A percentile compares a stretch with the other conserved stretches of the same genome.
phyloP scores from a whole-genome alignment of 2,888 invertebrate genomes.

The Leptinotarsa haldemani region DNA sequence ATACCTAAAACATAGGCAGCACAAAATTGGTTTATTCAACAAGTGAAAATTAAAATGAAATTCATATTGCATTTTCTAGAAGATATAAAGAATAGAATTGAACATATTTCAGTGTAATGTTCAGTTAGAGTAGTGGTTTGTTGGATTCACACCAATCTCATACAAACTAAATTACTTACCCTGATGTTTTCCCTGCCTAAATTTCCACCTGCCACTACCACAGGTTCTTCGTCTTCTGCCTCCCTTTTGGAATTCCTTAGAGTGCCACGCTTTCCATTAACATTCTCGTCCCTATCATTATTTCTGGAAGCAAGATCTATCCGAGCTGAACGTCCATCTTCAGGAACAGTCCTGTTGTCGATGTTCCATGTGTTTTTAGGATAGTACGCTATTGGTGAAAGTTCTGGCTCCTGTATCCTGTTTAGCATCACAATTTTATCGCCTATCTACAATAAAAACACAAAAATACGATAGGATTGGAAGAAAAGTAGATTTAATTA shows the following conservation, averaged over 20 bases:
- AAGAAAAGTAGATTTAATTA: too few relatives aligned
- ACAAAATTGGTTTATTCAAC: too few relatives aligned
- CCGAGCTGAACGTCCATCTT: slow-evolving; percentile 53
- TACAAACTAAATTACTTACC: slow-evolving; percentile 7
- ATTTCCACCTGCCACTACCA: slow-evolving; percentile 7
- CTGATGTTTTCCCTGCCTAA: slow-evolving; percentile 2
- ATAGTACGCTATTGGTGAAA: slow-evolving; percentile 70
- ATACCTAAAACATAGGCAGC: too few relatives aligned
- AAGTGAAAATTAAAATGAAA: too few relatives aligned
- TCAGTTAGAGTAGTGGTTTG: too few relatives aligned
- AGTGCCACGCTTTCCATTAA: slow-evolving; percentile 77
- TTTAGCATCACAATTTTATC: slow-evolving; percentile 83
- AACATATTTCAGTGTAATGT: too few relatives aligned
- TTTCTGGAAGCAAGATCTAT: slow-evolving; percentile 61
- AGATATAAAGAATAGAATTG: too few relatives aligned
- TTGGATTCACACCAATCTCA: too few relatives aligned
- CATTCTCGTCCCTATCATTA: slow-evolving; percentile 76
- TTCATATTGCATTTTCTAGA: too few relatives aligned
- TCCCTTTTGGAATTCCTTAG: slow-evolving; percentile 62
- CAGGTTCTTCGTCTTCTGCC: slow-evolving; percentile 49
- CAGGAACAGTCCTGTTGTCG: slow-evolving; percentile 44
- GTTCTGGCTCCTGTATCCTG: slow-evolving; percentile 70
- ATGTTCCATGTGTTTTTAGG: slow-evolving; percentile 55
- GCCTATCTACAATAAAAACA: slow-evolving; percentile 68
- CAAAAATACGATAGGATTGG: slow-evolving; percentile 17